Conservation (phyloP, 2,113 vertebrate species). For the Mirza zaza region DNA sequence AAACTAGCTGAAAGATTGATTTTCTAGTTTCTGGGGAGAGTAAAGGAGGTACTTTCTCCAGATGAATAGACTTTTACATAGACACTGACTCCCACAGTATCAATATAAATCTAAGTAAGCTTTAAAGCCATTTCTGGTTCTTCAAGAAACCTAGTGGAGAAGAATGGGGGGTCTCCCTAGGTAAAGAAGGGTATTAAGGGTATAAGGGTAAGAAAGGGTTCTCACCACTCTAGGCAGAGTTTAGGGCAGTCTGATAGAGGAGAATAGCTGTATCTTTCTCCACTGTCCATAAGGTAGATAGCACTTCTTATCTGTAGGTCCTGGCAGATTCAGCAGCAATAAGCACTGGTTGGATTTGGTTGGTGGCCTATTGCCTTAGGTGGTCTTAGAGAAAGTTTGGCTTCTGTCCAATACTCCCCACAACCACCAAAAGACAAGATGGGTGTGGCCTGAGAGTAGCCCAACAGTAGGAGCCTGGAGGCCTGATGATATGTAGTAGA, state of each 20-base stretch:
- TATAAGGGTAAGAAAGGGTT: background rate
- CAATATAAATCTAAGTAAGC: conserved; percentile 3
- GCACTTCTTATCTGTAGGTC: background rate
- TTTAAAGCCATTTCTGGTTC: conserved; percentile 15
- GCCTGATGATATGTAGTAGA: background rate
- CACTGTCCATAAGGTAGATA: background rate
- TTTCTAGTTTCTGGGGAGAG: conserved; percentile 21
- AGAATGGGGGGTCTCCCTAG: background rate
- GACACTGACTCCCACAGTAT: background rate
- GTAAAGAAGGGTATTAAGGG: background rate
- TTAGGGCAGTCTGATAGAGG: background rate
- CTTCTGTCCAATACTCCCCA: background rate
- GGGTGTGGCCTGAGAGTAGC: background rate
- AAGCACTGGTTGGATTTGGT: background rate
- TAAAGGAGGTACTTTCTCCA: background rate
- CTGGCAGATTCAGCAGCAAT: background rate
- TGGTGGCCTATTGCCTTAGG: background rate
- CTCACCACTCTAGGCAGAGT: background rate
- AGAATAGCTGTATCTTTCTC: background rate
- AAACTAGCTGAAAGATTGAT: background rate
- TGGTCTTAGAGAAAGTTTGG: background rate
- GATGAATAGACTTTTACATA: background rate
- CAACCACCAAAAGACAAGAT: background rate
- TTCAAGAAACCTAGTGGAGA: background rate
- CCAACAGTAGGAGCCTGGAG: background rate